phyloP scores from a whole-genome alignment of 1,140 invertebrate genomes.

The Bathynomus jamesi region DNA sequence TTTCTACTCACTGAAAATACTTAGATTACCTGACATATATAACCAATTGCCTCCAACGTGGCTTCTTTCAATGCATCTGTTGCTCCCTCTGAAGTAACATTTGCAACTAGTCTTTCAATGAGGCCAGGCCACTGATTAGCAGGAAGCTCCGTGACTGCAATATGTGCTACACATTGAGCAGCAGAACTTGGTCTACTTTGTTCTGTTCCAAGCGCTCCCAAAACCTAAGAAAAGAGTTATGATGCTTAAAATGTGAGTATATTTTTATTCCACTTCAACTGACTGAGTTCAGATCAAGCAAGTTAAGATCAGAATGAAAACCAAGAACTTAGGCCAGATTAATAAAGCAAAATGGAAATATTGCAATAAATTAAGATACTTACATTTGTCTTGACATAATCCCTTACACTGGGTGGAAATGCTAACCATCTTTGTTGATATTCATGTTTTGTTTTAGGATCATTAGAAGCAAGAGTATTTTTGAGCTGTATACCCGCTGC shows the following conservation, averaged over 20 bases:
- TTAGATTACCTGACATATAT: constrained; percentile 58
- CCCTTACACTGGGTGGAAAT: constrained; percentile 74
- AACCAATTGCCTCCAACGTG: constrained; percentile 92
- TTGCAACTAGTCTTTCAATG: constrained; percentile 74
- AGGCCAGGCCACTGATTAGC: constrained; percentile 65
- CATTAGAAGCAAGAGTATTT: constrained; percentile 96
- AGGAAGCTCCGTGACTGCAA: constrained; percentile 92
- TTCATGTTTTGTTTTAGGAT: constrained; percentile 64
- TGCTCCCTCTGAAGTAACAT: constrained; percentile 57
- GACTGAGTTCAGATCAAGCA: not conserved
- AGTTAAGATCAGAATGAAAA: not conserved
- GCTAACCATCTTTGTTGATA: constrained; percentile 88
- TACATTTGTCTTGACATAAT: constrained; percentile 94
- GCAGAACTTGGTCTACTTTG: constrained; percentile 88
- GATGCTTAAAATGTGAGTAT: no score
- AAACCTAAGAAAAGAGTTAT: no score
- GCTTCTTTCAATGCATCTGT: constrained; percentile 93
- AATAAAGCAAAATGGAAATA: not conserved
- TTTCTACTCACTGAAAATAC: no score
- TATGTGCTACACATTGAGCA: constrained; percentile 96
- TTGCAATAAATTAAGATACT: constrained; percentile 41
- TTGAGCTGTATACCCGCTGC: constrained; percentile 97
- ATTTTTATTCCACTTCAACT: no score
- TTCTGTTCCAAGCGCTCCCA: constrained; percentile 90
- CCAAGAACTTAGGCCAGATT: constrained; percentile 1